A percentile compares a stretch with the other conserved stretches of the same genome.
phyloP scores from a whole-genome alignment of 1,140 invertebrate genomes.

The Drosophila azteca region DNA sequence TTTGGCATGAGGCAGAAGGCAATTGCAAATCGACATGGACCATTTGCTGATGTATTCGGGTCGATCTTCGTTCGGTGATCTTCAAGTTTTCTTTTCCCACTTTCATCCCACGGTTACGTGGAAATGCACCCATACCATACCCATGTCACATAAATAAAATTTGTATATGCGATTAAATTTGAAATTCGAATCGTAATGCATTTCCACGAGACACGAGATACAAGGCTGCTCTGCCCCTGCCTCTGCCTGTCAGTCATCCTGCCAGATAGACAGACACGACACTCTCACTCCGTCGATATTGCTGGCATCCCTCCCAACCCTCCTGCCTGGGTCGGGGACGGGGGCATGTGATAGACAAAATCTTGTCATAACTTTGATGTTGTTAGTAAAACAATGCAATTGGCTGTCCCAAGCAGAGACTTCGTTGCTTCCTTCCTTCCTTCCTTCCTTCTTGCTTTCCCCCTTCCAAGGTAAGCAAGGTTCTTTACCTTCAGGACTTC shows the following conservation, averaged over 20 bases:
- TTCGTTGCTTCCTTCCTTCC: constrained; percentile 20
- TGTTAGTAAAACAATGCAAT: constrained; percentile 79
- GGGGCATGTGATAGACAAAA: constrained; percentile 77
- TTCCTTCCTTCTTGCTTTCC: constrained; percentile 14
- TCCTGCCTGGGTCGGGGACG: constrained; percentile 28
- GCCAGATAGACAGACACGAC: constrained; percentile 35
- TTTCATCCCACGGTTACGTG: constrained; percentile 64
- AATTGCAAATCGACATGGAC: constrained; percentile 65
- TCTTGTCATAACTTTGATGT: constrained; percentile 83
- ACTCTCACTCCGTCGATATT: constrained; percentile 32
- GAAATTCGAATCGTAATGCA: constrained; percentile 82
- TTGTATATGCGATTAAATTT: constrained; percentile 81
- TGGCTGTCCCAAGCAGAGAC: constrained; percentile 34
- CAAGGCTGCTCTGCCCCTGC: constrained; percentile 14
- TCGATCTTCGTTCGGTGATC: constrained; percentile 24
- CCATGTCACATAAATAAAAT: constrained; percentile 82
- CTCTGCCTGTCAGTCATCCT: constrained; percentile 52
- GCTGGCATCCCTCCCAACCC: constrained; percentile 46
- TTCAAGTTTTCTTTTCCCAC: constrained; percentile 25
- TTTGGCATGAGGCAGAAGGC: constrained; percentile 39
- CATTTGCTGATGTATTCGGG: constrained; percentile 56
- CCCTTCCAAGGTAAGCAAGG: constrained; percentile 56
- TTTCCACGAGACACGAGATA: constrained; percentile 33
- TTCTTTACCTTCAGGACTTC: too few relatives aligned
- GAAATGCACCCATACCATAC: constrained; percentile 55